phyloP scores from a whole-genome alignment of 2,797 vertebrate species.

The Phrynocephalus vlangalii region DNA sequence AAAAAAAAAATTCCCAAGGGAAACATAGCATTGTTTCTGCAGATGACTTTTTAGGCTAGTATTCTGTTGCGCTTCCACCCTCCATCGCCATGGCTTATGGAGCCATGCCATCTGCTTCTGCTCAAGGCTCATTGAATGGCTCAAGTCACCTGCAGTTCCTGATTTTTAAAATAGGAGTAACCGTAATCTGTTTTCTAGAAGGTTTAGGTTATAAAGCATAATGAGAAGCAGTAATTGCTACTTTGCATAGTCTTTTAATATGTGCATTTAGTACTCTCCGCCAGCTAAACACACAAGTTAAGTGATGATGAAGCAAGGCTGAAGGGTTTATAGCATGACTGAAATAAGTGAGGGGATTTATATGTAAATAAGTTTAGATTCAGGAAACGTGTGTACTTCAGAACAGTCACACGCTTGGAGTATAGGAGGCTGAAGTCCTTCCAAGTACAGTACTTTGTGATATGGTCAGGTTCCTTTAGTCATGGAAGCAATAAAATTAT shows the following conservation, averaged over 20 bases:
- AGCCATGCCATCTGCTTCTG: too few relatives aligned
- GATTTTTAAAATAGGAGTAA: too few relatives aligned
- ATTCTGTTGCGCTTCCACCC: too few relatives aligned
- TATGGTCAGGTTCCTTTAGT: slow-evolving; percentile 21
- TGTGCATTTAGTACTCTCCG: neutral
- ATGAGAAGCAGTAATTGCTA: neutral
- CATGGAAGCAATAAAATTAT: slow-evolving; percentile 18
- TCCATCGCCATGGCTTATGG: too few relatives aligned
- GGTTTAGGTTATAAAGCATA: neutral
- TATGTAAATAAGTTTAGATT: neutral
- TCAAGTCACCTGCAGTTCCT: too few relatives aligned
- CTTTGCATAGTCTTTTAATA: neutral
- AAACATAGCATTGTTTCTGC: neutral
- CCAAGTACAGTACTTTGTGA: slow-evolving; percentile 36
- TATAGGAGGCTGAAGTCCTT: slow-evolving; percentile 17
- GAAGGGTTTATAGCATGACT: neutral
- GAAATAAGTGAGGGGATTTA: neutral
- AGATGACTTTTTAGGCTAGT: too few relatives aligned
- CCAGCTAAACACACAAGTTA: neutral
- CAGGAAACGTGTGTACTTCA: neutral
- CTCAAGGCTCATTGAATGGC: too few relatives aligned
- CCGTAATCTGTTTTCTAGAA: too few relatives aligned
- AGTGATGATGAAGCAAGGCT: neutral
- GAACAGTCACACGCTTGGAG: neutral
- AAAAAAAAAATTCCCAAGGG: neutral